A percentile compares a stretch with the other conserved stretches of the same genome.
phyloP scores from a whole-genome alignment of 2,113 vertebrate genomes.

The Leucopternis melanops region DNA sequence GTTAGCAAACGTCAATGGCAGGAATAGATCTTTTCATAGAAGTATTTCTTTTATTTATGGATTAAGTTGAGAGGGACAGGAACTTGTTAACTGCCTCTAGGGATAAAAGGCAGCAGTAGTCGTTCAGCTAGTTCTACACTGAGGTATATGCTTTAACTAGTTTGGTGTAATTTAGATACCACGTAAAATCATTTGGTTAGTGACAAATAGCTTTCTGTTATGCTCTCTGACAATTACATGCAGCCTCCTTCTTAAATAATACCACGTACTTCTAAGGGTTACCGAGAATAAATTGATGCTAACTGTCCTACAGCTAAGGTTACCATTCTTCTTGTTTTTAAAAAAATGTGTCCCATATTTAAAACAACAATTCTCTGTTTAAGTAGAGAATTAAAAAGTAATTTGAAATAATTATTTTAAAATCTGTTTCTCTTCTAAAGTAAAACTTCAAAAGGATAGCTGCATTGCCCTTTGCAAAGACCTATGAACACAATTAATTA shows the following conservation, averaged over 20 bases:
- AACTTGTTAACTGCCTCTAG: not conserved
- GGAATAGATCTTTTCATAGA: not conserved
- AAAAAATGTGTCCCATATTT: not conserved
- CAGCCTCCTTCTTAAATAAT: slow-evolving; percentile 7
- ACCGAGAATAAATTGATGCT: not conserved
- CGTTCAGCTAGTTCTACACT: not conserved
- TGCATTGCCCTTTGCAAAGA: too few species aligned
- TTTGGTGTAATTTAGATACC: not conserved
- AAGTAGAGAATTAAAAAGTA: not conserved
- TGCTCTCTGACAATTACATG: not conserved
- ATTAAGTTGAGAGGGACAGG: not conserved
- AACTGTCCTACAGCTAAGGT: not conserved
- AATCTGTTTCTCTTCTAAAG: not conserved
- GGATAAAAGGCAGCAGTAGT: not conserved
- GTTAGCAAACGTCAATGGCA: not conserved
- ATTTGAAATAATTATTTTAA: not conserved
- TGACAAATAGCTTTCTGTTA: not conserved
- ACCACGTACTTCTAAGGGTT: not conserved
- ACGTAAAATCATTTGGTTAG: not conserved
- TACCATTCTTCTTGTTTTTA: not conserved
- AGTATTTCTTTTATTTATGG: not conserved
- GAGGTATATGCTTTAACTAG: not conserved
- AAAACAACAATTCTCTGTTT: not conserved
- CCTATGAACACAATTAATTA: too few species aligned
- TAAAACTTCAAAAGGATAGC: not conserved